Evolutionary conservation across 2,113 vertebrate genomes (phyloP).

Genomic region (Halichoerus grypus): DNA sequence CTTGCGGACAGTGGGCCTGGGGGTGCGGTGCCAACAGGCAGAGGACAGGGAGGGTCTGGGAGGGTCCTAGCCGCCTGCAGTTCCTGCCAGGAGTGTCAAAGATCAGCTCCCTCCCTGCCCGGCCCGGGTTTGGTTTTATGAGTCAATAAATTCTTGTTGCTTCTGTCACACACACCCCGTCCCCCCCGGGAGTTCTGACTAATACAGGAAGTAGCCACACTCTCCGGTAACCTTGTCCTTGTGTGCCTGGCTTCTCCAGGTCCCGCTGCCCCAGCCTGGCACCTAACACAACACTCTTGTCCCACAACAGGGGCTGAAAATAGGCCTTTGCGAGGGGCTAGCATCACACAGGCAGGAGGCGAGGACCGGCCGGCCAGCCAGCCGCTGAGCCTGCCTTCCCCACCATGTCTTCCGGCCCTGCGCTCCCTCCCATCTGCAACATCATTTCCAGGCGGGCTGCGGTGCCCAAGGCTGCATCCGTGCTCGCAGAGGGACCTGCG

Average conservation of each 20-base stretch:
- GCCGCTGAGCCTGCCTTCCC: background rate
- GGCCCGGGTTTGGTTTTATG: background rate
- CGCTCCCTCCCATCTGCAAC: background rate
- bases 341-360: background rate
- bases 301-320: background rate
- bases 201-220: background rate
- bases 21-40: background rate
- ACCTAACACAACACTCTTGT: background rate
- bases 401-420: background rate
- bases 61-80: background rate
- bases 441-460: background rate
- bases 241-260: too few species aligned
- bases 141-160: background rate
- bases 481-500: background rate
- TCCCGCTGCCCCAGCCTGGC: background rate
- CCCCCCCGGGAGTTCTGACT: background rate
- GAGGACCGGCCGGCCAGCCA: too few species aligned
- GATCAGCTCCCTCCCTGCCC: background rate
- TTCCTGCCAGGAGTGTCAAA: background rate
- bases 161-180: background rate
- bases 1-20: background rate
- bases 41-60: background rate
- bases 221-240: background rate
- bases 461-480: background rate
- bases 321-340: background rate